Evolutionary conservation across 1,140 invertebrate genomes (phyloP).

Genomic region (Drosophila simulans): DNA sequence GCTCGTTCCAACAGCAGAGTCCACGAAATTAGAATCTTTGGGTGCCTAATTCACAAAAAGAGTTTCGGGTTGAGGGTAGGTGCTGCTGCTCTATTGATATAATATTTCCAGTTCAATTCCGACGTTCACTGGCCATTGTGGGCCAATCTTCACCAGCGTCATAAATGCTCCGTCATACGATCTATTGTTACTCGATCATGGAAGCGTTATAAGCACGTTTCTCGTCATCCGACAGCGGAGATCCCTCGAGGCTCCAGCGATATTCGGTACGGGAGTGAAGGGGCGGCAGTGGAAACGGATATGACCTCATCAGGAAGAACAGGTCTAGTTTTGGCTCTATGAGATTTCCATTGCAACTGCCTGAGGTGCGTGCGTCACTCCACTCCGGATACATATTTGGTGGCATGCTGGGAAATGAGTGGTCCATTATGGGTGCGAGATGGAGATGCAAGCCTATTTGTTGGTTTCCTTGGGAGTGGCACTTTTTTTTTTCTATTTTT

Average conservation of each 20-base stretch:
- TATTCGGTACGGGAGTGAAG: no score
- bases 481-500: slow-evolving; percentile 3
- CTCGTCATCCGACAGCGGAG: slow-evolving; percentile 53
- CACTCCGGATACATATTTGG: slow-evolving; percentile 15
- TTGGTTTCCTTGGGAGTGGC: background rate
- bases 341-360: background rate
- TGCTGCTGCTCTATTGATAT: no score
- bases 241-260: background rate
- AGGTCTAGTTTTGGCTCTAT: background rate
- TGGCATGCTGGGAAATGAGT: slow-evolving; percentile 41
- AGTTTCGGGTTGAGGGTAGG: background rate
- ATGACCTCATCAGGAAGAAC: slow-evolving; percentile 5
- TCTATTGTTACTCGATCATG: background rate
- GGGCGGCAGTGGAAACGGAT: background rate
- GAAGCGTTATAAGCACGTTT: slow-evolving; percentile 14
- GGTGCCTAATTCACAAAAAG: background rate
- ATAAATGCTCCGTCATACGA: background rate
- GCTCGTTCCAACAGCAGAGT: background rate
- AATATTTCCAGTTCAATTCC: no score
- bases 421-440: slow-evolving; percentile 27
- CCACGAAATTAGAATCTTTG: background rate
- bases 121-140: no score
- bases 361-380: slow-evolving; percentile 1
- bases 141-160: no score
- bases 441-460: background rate